phyloP scores from a whole-genome alignment of 1,140 invertebrate species.

The Psix sp. region DNA sequence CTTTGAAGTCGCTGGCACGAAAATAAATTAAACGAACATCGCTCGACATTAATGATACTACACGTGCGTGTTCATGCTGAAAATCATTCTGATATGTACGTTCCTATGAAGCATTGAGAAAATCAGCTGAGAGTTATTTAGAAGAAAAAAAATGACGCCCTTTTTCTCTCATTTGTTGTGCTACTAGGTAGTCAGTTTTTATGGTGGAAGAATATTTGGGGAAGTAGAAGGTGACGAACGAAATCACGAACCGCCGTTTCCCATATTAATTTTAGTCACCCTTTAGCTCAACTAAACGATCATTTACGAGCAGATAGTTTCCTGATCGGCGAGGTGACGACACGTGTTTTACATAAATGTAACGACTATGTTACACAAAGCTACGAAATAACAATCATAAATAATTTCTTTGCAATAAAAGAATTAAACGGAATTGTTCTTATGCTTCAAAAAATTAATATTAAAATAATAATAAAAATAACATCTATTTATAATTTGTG shows the following conservation, averaged over 20 bases:
- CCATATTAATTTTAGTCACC: constrained; percentile 55
- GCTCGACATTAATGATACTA: constrained; percentile 22
- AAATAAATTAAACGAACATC: constrained; percentile 33
- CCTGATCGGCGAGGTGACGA: constrained; percentile 35
- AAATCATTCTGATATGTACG: constrained; percentile 18
- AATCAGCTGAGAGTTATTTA: constrained; percentile 10
- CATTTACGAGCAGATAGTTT: constrained; percentile 50
- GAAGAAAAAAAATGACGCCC: not conserved
- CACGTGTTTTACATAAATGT: constrained; percentile 56
- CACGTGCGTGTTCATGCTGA: constrained; percentile 23
- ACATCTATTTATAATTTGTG: too few species aligned
- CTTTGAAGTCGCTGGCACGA: constrained; percentile 29
- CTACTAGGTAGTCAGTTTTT: constrained; percentile 28
- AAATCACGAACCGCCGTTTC: constrained; percentile 48
- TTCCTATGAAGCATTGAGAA: constrained; percentile 33
- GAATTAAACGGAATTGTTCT: too few species aligned
- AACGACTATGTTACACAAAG: constrained; percentile 32
- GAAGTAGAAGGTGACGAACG: constrained; percentile 48
- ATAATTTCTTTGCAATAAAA: too few species aligned
- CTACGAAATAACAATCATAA: not conserved
- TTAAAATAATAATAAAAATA: not conserved
- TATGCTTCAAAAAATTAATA: not conserved
- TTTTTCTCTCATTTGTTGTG: constrained; percentile 17
- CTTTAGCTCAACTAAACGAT: constrained; percentile 40
- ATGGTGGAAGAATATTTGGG: constrained; percentile 47